phyloP scores from a whole-genome alignment of 2,797 vertebrate genomes.

The Coregonus suidteri region DNA sequence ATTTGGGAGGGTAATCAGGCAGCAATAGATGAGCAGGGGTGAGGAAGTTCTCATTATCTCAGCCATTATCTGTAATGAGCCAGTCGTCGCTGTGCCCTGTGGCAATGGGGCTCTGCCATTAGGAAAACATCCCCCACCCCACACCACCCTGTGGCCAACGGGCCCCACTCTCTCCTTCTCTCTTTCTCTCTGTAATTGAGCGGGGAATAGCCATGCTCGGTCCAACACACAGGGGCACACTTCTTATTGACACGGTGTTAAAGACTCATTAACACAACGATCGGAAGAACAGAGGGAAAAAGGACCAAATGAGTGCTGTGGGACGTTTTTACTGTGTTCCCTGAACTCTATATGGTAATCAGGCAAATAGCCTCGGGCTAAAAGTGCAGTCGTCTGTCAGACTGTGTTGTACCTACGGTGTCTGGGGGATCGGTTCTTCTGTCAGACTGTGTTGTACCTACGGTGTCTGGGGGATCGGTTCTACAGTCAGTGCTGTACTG shows the following conservation, averaged over 20 bases:
- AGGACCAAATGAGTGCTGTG: slow-evolving; percentile 17
- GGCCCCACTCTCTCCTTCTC: neutral
- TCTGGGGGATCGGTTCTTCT: neutral
- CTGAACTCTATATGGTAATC: slow-evolving; percentile 1
- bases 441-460: neutral
- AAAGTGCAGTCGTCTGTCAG: neutral
- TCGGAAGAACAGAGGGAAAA: slow-evolving; percentile 45
- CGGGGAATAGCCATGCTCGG: slow-evolving; percentile 62
- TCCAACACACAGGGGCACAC: slow-evolving; percentile 54
- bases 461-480: neutral
- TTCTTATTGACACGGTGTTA: slow-evolving; percentile 72
- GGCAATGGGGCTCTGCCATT: slow-evolving; percentile 5
- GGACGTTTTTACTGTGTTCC: neutral
- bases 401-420: neutral
- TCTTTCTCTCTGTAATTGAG: slow-evolving; percentile 54
- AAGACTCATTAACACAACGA: slow-evolving; percentile 73
- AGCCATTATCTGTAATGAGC: slow-evolving; percentile 21
- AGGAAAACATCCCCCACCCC: neutral
- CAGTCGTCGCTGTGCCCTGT: neutral
- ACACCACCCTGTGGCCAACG: too few relatives aligned
- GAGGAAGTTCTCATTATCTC: slow-evolving; percentile 14
- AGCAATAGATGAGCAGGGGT: slow-evolving; percentile 5
- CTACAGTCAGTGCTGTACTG: neutral
- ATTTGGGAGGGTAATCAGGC: slow-evolving; percentile 4
- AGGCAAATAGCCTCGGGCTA: neutral